These are phyloP conservation scores for Triplophysa tibetana DNA, from an alignment of 2,113 vertebrate species.

Conservation along the genomic window DNA sequence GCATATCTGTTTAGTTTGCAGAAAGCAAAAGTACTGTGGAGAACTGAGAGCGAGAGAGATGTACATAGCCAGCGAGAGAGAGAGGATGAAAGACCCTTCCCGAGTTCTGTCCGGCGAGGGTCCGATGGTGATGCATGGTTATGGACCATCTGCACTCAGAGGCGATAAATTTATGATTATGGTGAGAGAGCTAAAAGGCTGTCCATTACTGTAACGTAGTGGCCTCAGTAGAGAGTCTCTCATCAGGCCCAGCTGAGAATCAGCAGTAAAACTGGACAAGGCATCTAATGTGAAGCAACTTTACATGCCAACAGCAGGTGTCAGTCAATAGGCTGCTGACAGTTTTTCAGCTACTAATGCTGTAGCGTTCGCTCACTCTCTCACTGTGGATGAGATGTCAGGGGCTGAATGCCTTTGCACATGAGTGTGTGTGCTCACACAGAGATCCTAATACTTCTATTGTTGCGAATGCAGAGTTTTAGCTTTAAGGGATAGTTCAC, in stretches of 20 bases:
- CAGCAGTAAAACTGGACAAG: constrained; percentile 60
- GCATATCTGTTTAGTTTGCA: constrained; percentile 75
- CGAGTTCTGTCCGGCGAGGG: constrained; percentile 67
- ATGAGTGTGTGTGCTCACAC: background rate
- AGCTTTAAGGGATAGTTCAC: no score
- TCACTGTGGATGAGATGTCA: constrained; percentile 2
- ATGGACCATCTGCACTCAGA: constrained; percentile 83
- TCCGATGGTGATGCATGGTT: constrained; percentile 80
- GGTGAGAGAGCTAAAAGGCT: constrained; percentile 77
- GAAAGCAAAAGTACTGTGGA: constrained; percentile 66
- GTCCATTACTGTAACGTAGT: constrained; percentile 81
- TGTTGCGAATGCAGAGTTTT: no score
- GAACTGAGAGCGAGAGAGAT: constrained; percentile 39
- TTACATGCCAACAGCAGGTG: constrained; percentile 60
- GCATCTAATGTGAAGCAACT: constrained; percentile 61
- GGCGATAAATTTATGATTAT: constrained; percentile 81
- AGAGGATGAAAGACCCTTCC: constrained; percentile 61
- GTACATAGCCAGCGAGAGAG: constrained; percentile 33
- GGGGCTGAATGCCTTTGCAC: constrained; percentile 8
- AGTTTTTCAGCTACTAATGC: constrained; percentile 49
- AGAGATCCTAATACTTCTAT: no score
- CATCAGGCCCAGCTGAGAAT: constrained; percentile 59
- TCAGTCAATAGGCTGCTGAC: constrained; percentile 58
- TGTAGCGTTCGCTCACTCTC: constrained; percentile 33
- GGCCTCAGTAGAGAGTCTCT: constrained; percentile 72